A percentile compares a stretch with the other conserved stretches of the same genome.
These are phyloP conservation scores for Loripinus fragilis DNA, from an alignment of 2,888 invertebrate species.

Conservation along the genomic window DNA sequence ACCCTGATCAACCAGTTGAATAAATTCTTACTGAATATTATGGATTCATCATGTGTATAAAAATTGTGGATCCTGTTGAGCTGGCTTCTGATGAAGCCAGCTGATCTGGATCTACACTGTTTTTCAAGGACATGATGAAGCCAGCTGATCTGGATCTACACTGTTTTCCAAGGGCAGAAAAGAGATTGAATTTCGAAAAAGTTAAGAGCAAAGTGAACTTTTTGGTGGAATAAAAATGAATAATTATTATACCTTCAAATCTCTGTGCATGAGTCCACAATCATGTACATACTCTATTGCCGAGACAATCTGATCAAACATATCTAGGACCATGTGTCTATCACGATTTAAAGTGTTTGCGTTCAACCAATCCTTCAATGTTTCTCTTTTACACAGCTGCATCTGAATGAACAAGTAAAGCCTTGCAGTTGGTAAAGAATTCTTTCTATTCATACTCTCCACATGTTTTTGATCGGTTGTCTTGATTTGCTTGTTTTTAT, in stretches of 20 bases:
- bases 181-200: too few relatives aligned
- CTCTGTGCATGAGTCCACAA: constrained; percentile 96
- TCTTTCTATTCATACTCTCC: background rate
- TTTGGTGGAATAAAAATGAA: too few relatives aligned
- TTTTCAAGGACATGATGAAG: too few relatives aligned
- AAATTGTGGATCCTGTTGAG: too few relatives aligned
- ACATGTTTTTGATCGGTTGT: background rate
- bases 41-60: too few relatives aligned
- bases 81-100: too few relatives aligned
- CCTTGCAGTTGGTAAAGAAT: constrained; percentile 58
- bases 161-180: too few relatives aligned
- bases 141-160: too few relatives aligned
- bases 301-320: constrained; percentile 91
- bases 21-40: too few relatives aligned
- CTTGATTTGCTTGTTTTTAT: background rate
- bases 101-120: too few relatives aligned
- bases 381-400: constrained; percentile 96
- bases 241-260: constrained; percentile 89
- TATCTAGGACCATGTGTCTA: constrained; percentile 73
- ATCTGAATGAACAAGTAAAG: constrained; percentile 98
- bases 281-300: constrained; percentile 98
- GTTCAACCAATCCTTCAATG: constrained; percentile 94
- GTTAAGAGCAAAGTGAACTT: too few relatives aligned
- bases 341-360: constrained; percentile 78
- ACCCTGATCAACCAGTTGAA: too few relatives aligned